These are phyloP conservation scores for Biston betularia DNA, from an alignment of 2,888 invertebrate species.

Conservation along the genomic window DNA sequence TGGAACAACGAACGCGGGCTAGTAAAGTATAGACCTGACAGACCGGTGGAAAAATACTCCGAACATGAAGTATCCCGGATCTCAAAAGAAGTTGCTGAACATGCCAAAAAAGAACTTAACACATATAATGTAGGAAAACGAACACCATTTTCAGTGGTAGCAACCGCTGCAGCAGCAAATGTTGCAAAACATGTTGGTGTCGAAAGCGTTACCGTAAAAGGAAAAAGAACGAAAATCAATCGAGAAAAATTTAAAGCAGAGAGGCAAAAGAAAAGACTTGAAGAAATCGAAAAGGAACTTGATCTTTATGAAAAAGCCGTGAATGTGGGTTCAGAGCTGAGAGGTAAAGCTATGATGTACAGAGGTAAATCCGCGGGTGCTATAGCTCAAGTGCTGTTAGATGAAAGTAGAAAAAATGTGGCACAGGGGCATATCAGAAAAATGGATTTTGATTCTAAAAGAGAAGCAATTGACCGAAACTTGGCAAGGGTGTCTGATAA, in stretches of 20 bases:
- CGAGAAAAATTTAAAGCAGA: constrained; percentile 70
- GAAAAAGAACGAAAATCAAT: constrained; percentile 79
- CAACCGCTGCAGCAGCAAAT: constrained; percentile 87
- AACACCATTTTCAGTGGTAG: constrained; percentile 87
- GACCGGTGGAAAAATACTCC: constrained; percentile 88
- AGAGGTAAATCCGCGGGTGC: constrained; percentile 92
- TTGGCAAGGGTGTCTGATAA: constrained; percentile 57
- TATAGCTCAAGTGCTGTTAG: constrained; percentile 88
- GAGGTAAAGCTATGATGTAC: constrained; percentile 85
- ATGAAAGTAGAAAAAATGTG: constrained; percentile 86
- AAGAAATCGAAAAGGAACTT: constrained; percentile 73
- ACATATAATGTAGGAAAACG: constrained; percentile 86
- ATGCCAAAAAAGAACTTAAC: constrained; percentile 89
- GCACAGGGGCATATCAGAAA: constrained; percentile 68
- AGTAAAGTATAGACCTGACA: constrained; percentile 88
- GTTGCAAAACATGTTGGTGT: constrained; percentile 88
- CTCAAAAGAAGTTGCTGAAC: constrained; percentile 88
- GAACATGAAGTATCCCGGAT: constrained; percentile 88
- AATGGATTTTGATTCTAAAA: constrained; percentile 62
- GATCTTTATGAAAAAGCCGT: constrained; percentile 75
- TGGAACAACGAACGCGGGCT: constrained; percentile 90
- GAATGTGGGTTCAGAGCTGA: constrained; percentile 81
- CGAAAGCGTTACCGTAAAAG: constrained; percentile 80
- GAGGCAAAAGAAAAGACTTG: constrained; percentile 78
- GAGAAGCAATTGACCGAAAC: constrained; percentile 56